Evolutionary conservation across 2,797 vertebrate genomes (phyloP).

Genomic region (Hippopotamyrus pictus): DNA sequence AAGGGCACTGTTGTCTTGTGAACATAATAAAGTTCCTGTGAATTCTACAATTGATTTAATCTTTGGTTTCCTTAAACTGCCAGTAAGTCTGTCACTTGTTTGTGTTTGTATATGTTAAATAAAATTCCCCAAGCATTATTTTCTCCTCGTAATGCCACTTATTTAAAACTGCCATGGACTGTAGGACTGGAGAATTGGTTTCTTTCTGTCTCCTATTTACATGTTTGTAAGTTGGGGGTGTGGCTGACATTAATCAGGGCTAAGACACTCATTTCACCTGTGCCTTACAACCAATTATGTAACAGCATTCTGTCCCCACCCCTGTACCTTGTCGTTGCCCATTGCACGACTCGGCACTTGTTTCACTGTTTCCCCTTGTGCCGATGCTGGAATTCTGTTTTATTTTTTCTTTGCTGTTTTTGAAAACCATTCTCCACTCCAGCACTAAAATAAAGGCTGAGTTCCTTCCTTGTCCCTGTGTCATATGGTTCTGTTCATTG

Average conservation of each 20-base stretch:
- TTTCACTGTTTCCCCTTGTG: not conserved
- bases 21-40: conserved; percentile 13
- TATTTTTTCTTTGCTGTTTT: not conserved
- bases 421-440: not conserved
- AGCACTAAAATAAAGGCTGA: not conserved
- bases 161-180: not conserved
- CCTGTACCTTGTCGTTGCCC: not conserved
- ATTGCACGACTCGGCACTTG: not conserved
- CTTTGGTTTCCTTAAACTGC: not conserved
- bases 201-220: not conserved
- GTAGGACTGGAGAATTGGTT: not conserved
- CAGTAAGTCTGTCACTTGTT: not conserved
- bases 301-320: not conserved
- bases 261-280: conserved; percentile 1
- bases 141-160: not conserved
- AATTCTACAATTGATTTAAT: conserved; percentile 3
- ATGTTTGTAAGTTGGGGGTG: not conserved
- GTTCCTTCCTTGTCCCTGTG: not conserved
- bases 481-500: not conserved
- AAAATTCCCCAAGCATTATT: not conserved
- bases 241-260: not conserved
- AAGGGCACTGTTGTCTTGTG: not conserved
- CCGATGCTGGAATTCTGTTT: not conserved
- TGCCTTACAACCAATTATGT: not conserved
- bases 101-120: not conserved